A percentile compares a stretch with the other conserved stretches of the same genome.
Evolutionary conservation across 2,888 invertebrate genomes (phyloP).

Genomic region (Drosophila borborema): DNA sequence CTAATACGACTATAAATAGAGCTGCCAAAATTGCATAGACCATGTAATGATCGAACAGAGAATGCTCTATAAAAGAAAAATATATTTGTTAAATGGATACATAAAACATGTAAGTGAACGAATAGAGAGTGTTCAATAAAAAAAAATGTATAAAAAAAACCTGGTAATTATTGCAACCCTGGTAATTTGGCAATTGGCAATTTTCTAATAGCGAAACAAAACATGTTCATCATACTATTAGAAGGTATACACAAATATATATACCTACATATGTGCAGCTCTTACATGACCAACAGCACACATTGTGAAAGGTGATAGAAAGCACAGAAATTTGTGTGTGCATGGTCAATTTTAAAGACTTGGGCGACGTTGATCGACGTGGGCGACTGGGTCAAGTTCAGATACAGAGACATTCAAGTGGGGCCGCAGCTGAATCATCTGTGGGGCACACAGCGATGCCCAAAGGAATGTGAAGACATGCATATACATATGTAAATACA

Average conservation of each 20-base stretch:
- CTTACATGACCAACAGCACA: background rate
- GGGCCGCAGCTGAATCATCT: slow-evolving; percentile 57
- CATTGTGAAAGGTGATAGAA: slow-evolving; percentile 6
- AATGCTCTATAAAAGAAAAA: background rate
- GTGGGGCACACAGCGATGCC: background rate
- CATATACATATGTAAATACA: background rate
- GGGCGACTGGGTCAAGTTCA: slow-evolving; percentile 77
- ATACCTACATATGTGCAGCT: background rate
- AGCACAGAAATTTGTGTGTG: slow-evolving; percentile 17
- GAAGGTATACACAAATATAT: background rate
- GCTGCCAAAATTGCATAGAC: slow-evolving; percentile 9
- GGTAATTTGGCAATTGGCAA: background rate
- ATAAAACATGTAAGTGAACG: too few relatives aligned
- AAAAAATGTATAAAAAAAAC: too few relatives aligned
- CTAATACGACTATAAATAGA: slow-evolving; percentile 56
- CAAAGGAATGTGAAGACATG: slow-evolving; percentile 6
- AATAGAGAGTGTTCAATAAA: background rate
- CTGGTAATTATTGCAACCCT: background rate
- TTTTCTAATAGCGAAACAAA: background rate
- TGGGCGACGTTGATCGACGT: slow-evolving; percentile 50
- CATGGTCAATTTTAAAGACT: slow-evolving; percentile 13
- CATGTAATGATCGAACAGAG: background rate
- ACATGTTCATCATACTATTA: too few relatives aligned
- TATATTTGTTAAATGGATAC: background rate
- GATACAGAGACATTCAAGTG: slow-evolving; percentile 47